Base-by-base conservation (phyloP, 2,113 vertebrate genomes). In the Chloropsis cyanopogon region DNA sequence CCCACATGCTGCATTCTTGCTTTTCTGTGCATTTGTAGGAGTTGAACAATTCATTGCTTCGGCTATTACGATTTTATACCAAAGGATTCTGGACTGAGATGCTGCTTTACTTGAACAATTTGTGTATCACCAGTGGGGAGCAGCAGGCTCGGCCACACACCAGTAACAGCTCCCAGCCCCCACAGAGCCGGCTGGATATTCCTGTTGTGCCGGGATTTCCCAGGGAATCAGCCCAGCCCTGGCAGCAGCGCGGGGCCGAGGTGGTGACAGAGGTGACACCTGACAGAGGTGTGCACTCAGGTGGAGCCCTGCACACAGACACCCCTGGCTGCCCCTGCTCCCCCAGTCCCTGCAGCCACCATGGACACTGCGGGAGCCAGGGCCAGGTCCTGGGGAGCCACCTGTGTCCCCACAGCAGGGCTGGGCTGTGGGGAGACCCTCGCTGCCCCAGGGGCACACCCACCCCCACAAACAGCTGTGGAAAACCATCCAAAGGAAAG, bases 281-380 rank as follows among this genome's bases (percentile, higher is more conserved):
- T 37, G 37, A 37, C 37, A 37, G 37, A 37, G 37, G 10, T 37
- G 37, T 37, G 37, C 37, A 37, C 37, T 37, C 37, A 37, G 37
- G 33, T 25, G 33, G 7, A 26, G 59, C 57, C 33, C 52, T 54
- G 52, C 52, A 18, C 52, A 3, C 1, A 6, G 37, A 14, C 2
- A 9, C 8, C 29, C 54, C 23, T 7, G 23, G 4, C 3, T 11
- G 12, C 12, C 50, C 29, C 56, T 7, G 59, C 33, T 64, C 28
- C 33, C 21, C 65, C 50, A 26, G 0, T 4, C 54, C 31, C 69
- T 28, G 41, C 35, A 18, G 60, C 14, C 15, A 2, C 31, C 12
- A 1, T 2, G 21, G 20, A 3, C 57, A 10, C 22, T 4, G n/a
- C 13, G 35, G 37, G n/a, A 15, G 11, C 0, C 46, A 6, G 3